These are phyloP conservation scores for Samia ricini DNA, from an alignment of 1,140 invertebrate species.

Conservation along the genomic window DNA sequence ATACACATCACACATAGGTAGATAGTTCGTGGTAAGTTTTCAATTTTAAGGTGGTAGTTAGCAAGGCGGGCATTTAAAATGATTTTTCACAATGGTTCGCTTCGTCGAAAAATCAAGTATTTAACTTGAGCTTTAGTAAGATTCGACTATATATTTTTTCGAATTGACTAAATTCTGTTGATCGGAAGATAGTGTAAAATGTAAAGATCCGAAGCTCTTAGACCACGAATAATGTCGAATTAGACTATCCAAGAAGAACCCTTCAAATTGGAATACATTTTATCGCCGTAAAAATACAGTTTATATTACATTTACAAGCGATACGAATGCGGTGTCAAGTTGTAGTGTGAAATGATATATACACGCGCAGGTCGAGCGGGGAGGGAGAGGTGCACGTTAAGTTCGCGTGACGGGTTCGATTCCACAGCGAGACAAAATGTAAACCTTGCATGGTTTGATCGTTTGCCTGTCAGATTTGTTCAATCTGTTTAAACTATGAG, in stretches of 20 bases:
- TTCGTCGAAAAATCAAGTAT: no score
- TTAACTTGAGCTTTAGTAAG: no score
- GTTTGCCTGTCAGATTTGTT: constrained; percentile 2
- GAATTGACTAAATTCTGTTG: no score
- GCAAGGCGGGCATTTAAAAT: no score
- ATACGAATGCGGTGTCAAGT: constrained; percentile 54
- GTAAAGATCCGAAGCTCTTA: background rate
- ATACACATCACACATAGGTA: no score
- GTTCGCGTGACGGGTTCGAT: background rate
- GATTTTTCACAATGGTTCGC: no score
- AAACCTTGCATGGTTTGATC: background rate
- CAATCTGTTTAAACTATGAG: background rate
- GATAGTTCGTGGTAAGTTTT: no score
- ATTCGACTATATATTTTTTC: no score
- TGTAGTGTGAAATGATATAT: constrained; percentile 71
- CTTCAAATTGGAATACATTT: constrained; percentile 16
- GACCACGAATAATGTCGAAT: background rate
- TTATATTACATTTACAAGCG: constrained; percentile 21
- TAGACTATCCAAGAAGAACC: background rate
- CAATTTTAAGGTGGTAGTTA: no score
- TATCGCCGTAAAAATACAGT: constrained; percentile 25
- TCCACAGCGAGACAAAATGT: background rate
- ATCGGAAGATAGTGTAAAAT: no score
- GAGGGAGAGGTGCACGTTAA: constrained; percentile 15
- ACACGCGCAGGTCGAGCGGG: constrained; percentile 23